A percentile compares a stretch with the other conserved stretches of the same genome.
Conservation (phyloP, 1,140 invertebrate species). For the Pantala flavescens region DNA sequence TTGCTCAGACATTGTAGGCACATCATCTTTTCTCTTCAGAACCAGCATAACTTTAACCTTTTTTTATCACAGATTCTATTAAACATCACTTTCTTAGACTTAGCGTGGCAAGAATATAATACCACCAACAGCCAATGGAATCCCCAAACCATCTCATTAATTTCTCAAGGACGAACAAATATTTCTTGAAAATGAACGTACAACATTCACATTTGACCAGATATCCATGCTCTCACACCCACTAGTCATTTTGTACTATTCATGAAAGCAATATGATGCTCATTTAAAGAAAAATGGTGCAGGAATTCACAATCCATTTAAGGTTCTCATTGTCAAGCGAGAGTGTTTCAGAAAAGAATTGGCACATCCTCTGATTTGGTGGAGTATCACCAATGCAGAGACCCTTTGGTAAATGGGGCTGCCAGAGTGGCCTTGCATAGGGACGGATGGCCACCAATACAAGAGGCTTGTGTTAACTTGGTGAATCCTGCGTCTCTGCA, state of each 20-base stretch:
- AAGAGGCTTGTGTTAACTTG: neutral
- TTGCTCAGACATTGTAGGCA: neutral
- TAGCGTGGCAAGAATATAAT: too few relatives aligned
- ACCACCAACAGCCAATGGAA: too few relatives aligned
- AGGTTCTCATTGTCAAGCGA: too few relatives aligned
- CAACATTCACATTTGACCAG: too few relatives aligned
- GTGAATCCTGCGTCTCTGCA: neutral
- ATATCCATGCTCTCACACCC: neutral
- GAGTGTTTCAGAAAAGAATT: too few relatives aligned
- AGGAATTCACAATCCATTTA: neutral
- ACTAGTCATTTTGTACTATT: conserved; percentile 7
- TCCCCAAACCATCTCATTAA: too few relatives aligned
- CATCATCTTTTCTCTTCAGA: neutral
- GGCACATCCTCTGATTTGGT: too few relatives aligned
- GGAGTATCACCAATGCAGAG: too few relatives aligned
- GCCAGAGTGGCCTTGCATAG: too few relatives aligned
- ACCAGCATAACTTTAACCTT: neutral
- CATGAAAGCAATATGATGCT: neutral
- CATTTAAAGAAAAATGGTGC: neutral
- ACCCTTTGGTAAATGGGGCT: too few relatives aligned
- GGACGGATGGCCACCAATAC: neutral
- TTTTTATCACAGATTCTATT: neutral
- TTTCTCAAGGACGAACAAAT: too few relatives aligned
- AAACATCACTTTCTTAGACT: neutral
- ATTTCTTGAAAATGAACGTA: too few relatives aligned